Conservation (phyloP, 2,888 invertebrate species). For the Nymphalis polychloros region DNA sequence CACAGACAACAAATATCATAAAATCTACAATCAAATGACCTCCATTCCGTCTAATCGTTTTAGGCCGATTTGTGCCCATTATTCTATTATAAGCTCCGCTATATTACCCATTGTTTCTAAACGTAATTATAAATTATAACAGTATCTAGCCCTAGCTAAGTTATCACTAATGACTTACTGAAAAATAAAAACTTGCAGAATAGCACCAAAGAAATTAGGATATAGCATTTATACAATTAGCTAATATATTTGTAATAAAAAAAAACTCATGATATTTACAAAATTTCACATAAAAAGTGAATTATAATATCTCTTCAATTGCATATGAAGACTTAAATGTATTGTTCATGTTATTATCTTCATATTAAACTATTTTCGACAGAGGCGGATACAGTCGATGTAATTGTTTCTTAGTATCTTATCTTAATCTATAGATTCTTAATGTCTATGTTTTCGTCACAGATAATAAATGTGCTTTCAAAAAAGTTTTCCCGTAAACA, state of each 20-base stretch:
- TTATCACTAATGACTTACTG: conserved; percentile 41
- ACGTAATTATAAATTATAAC: conserved; percentile 38
- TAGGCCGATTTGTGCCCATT: conserved; percentile 41
- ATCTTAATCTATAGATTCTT: conserved; percentile 32
- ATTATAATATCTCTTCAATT: conserved; percentile 9
- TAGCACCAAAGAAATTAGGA: conserved; percentile 72
- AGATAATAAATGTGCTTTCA: conserved; percentile 21
- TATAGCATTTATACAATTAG: conserved; percentile 46
- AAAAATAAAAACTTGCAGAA: conserved; percentile 46
- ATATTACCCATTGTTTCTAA: conserved; percentile 43
- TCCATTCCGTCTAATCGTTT: conserved; percentile 26
- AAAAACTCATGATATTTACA: conserved; percentile 28
- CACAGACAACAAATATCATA: conserved; percentile 37
- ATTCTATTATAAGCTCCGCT: conserved; percentile 45
- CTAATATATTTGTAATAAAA: conserved; percentile 36
- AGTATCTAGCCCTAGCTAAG: conserved; percentile 42
- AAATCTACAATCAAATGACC: conserved; percentile 28
- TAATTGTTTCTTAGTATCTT: conserved; percentile 33
- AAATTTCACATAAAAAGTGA: conserved; percentile 27
- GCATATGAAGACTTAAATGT: conserved; percentile 22
- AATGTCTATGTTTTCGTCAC: conserved; percentile 25
- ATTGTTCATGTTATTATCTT: conserved; percentile 21
- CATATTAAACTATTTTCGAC: conserved; percentile 27
- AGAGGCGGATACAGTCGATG: conserved; percentile 40
- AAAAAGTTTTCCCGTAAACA: background rate